These are phyloP conservation scores for Andricus quercusramuli DNA, from an alignment of 2,888 invertebrate genomes.

Conservation along the genomic window DNA sequence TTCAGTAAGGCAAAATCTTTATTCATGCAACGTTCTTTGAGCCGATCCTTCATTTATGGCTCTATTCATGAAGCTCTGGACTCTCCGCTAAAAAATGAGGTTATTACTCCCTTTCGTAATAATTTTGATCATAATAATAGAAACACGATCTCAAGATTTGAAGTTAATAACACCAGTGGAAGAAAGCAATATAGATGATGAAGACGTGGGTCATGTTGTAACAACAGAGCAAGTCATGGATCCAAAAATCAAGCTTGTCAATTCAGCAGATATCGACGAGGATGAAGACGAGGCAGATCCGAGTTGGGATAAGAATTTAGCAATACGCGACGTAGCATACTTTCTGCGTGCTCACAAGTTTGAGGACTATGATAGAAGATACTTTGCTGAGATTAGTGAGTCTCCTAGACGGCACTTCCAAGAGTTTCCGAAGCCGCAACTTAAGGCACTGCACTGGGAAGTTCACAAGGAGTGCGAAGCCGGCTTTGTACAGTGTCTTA, in stretches of 20 bases:
- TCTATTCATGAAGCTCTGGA: background rate
- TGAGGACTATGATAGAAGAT: conserved; percentile 83
- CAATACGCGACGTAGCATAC: conserved; percentile 82
- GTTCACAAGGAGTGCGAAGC: conserved; percentile 81
- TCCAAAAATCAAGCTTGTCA: conserved; percentile 64
- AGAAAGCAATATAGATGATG: conserved; percentile 26
- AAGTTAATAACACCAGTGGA: background rate
- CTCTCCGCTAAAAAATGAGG: background rate
- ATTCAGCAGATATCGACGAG: conserved; percentile 60
- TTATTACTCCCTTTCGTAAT: background rate
- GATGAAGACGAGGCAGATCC: conserved; percentile 41
- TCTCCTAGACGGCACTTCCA: conserved; percentile 73
- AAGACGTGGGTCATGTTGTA: conserved; percentile 56
- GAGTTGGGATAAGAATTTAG: conserved; percentile 73
- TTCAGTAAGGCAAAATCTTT: too few species aligned
- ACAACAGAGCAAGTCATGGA: conserved; percentile 68
- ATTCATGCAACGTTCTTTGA: too few species aligned
- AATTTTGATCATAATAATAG: background rate
- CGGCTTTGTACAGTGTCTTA: conserved; percentile 81
- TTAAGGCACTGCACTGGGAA: conserved; percentile 83
- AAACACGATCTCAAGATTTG: background rate
- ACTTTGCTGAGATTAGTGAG: conserved; percentile 73
- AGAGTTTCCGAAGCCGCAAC: conserved; percentile 81
- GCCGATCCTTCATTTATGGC: background rate
- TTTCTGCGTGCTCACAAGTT: conserved; percentile 84